Evolutionary conservation across 2,888 invertebrate genomes (phyloP), one percentile per base, ranked within the genome.

Genomic region (Andrena minutula): DNA sequence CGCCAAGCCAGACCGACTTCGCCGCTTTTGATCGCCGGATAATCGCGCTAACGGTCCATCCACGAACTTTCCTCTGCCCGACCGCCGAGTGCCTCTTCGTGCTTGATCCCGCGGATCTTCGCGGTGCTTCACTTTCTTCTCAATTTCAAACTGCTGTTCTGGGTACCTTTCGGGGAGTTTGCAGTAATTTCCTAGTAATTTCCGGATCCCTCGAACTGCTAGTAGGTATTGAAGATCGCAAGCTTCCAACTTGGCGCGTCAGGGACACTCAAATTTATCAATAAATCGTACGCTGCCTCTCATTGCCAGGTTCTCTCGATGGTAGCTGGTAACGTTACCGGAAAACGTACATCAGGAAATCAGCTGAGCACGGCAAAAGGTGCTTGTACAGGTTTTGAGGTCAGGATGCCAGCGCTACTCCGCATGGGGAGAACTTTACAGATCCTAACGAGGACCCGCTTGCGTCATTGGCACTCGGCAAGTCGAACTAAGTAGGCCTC

Each of bases 311-410:
- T 80, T 77, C 82, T 84, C 84, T 82, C 84, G 75, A 84, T 78
- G 84, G 82, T 82, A 85, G 84, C 79, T 56, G 85, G 75, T 66
- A 79, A 80, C 51, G 75, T 82, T 82, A 47, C 65, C 49, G 77
- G 74, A 35, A 75, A 79, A 64, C 75, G 83, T 82, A 77, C 85
- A 86, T 85, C 87, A 86, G 88, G 85, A 89, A 88, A 89, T 88
- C 87, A 87, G 86, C 88, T 85, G 78, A 63, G 72, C 79, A 64
- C 85, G 84, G 82, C 79, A 79, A 41, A 41, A 87, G 87, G 85
- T 88, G 86, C 82, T 82, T 69, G 79, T 79, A 85, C 84, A 87
- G 84, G 81, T 82, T 78, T 75, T 75, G 53, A 84, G 85, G 84
- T 88, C 83, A 87, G 83, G 72, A 75, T 85, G 85, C 81, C 86